phyloP scores from a whole-genome alignment of 2,797 vertebrate genomes.

The Helostoma temminkii region DNA sequence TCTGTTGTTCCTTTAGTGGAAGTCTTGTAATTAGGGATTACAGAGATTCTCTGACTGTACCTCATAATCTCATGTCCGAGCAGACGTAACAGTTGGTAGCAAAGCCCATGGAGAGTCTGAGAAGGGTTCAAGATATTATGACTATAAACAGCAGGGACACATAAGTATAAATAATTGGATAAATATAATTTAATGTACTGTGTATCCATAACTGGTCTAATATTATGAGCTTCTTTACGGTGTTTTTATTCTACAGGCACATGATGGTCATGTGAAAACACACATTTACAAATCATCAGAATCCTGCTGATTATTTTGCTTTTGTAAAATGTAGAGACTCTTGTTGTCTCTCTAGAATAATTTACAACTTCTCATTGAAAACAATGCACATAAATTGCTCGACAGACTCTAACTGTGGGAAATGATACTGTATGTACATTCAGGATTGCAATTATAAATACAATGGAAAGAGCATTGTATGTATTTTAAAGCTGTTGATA shows the following conservation, averaged over 20 bases:
- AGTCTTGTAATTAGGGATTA: conserved; percentile 75
- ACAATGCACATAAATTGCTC: conserved; percentile 65
- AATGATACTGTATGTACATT: conserved; percentile 86
- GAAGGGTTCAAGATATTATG: conserved; percentile 59
- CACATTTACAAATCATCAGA: conserved; percentile 65
- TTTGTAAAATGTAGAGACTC: conserved; percentile 53
- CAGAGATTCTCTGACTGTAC: conserved; percentile 69
- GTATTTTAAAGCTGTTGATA: conserved; percentile 84
- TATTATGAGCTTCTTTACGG: conserved; percentile 56
- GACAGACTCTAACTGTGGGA: conserved; percentile 80
- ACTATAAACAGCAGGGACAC: conserved; percentile 27
- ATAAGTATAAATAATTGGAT: conserved; percentile 43
- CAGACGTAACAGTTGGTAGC: conserved; percentile 75
- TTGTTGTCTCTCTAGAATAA: conserved; percentile 61
- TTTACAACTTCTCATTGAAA: conserved; percentile 56
- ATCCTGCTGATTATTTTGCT: conserved; percentile 67
- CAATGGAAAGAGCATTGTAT: conserved; percentile 81
- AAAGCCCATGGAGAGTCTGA: conserved; percentile 72
- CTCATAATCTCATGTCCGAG: conserved; percentile 73
- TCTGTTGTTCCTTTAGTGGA: conserved; percentile 68
- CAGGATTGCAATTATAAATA: conserved; percentile 79
- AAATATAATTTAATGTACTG: conserved; percentile 53
- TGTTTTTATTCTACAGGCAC: conserved; percentile 69
- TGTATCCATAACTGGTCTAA: conserved; percentile 55
- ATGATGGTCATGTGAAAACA: conserved; percentile 58